A percentile compares a stretch with the other conserved stretches of the same genome.
Evolutionary conservation across 1,140 invertebrate species (phyloP).

Genomic region (Drosophila albomicans): DNA sequence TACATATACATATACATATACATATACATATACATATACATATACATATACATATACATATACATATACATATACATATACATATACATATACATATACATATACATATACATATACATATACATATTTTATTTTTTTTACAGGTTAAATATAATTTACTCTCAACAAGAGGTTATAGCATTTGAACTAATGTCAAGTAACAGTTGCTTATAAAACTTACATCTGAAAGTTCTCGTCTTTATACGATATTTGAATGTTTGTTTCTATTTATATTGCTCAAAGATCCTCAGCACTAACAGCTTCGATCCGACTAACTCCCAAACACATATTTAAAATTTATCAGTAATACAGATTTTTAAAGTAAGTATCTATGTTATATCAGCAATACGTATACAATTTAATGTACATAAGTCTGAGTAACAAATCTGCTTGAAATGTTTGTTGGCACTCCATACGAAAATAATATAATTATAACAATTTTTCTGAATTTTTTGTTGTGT

Average conservation of each 20-base stretch:
- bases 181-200: constrained; percentile 78
- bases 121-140: constrained; percentile 66
- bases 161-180: constrained; percentile 81
- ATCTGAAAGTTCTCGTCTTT: constrained; percentile 73
- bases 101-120: constrained; percentile 41
- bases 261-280: constrained; percentile 47
- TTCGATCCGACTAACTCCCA: neutral
- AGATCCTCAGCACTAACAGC: constrained; percentile 22
- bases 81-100: neutral
- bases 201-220: constrained; percentile 82
- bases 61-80: constrained; percentile 11
- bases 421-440: neutral
- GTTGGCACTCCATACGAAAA: too few species aligned
- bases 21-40: too few species aligned
- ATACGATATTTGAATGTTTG: constrained; percentile 45
- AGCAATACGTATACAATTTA: neutral
- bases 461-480: neutral
- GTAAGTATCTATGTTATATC: constrained; percentile 26
- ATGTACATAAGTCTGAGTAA: constrained; percentile 16
- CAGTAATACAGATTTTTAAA: constrained; percentile 66
- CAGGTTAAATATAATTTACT: constrained; percentile 70
- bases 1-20: constrained; percentile 8
- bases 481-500: neutral
- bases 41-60: constrained; percentile 10
- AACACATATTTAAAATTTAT: constrained; percentile 18